Evolutionary conservation across 2,113 vertebrate genomes (phyloP), one percentile per base, ranked within the genome.

Genomic region (Spilogale gracilis): DNA sequence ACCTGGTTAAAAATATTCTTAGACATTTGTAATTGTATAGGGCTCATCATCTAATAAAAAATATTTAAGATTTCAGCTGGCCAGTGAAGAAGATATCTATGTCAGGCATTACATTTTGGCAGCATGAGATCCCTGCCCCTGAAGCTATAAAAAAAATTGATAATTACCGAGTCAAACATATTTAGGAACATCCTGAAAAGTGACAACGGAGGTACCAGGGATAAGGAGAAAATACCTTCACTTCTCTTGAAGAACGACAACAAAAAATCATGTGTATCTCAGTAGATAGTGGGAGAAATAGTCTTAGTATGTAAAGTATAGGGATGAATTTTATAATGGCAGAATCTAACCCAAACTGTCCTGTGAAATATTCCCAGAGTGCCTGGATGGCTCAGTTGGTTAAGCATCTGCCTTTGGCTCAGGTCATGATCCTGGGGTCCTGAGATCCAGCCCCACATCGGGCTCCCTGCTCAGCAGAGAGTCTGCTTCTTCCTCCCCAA

Each of bases 141-240:
- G 30, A 94, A 54, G 67, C 82, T 52, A 50, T 52, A 9, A 87
- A 76, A 65, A 65, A 89, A 56, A 32, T 13, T 45, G 8, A 10
- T 61, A 63, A 95, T 67, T 81, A 84, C 2, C 56, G 54, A 58
- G 38, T n/a, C 50, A 32, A 65, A 63, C 90, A 65, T 52, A 74
- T 67, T 96, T 93, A 85, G 69, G 30, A 91, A 30, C 13, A 14
- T 71, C 65, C 25, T n/a, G 25, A 83, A 91, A 81, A 85, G 16
- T 60, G 50, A 71, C 73, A 91, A 52, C 2, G 23, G 13, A 85
- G 61, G 6, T 84, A 11, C 4, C n/a, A 9, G 21, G 8, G 8
- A 67, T 13, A 61, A 17, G 27, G 3, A 80, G 5, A 8, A 94
- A 67, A 69, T 71, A 71, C 1, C 30, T 18, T 6, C 1, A 21